Conservation (phyloP, 2,888 invertebrate genomes). For the Campopleginae sp. region DNA sequence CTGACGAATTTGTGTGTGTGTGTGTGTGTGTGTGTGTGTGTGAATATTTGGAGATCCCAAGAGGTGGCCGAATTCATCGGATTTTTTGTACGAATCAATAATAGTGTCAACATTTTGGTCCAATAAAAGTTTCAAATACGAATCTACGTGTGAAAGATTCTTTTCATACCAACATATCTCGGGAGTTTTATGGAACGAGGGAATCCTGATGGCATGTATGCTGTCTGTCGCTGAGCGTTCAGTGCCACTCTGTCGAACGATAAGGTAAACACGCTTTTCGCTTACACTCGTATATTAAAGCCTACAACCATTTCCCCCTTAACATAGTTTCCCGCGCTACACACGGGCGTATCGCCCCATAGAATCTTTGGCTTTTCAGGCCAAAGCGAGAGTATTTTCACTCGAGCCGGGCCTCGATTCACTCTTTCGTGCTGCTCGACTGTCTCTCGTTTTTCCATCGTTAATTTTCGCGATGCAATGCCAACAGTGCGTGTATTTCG, state of each 20-base stretch:
- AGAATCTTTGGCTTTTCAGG: conserved; percentile 52
- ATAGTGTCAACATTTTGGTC: background rate
- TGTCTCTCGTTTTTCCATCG: conserved; percentile 6
- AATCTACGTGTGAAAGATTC: background rate
- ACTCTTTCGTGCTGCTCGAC: background rate
- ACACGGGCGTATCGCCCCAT: conserved; percentile 19
- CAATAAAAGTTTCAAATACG: background rate
- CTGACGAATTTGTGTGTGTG: no score
- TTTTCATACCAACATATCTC: background rate
- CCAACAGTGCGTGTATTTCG: background rate
- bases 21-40: background rate
- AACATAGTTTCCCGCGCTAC: background rate
- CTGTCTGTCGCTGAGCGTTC: conserved; percentile 36
- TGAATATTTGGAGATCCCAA: background rate
- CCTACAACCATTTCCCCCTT: conserved; percentile 6
- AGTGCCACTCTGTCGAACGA: conserved; percentile 46
- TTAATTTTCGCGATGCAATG: conserved; percentile 3
- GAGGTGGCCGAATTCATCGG: no score
- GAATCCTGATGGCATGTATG: conserved; percentile 51
- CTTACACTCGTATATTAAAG: conserved; percentile 34
- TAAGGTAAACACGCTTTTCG: conserved; percentile 52
- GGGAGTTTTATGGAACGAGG: conserved; percentile 22
- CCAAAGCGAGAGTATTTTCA: conserved; percentile 20
- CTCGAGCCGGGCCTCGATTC: background rate
- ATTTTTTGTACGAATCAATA: background rate